Conservation (phyloP, 2,113 vertebrate species). For the Notechis scutatus region DNA sequence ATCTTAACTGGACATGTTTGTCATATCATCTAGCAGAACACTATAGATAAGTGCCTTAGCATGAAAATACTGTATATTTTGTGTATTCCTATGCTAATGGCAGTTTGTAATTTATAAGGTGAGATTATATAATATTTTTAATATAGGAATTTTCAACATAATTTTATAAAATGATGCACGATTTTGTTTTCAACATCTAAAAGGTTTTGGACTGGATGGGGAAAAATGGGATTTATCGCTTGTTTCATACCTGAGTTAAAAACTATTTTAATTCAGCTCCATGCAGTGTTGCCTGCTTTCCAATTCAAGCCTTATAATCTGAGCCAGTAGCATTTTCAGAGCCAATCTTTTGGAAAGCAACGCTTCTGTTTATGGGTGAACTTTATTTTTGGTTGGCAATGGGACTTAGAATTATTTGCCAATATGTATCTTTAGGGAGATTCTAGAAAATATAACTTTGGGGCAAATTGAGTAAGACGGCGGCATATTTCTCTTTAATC, state of each 20-base stretch:
- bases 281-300: constrained; percentile 1
- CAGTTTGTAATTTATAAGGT: constrained; percentile 35
- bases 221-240: constrained; percentile 12
- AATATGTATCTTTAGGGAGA: background rate
- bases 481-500: background rate
- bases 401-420: background rate
- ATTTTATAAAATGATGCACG: background rate
- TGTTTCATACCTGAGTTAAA: background rate
- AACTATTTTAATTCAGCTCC: constrained; percentile 20
- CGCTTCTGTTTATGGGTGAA: constrained; percentile 23
- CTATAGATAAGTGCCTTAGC: no score
- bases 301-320: background rate
- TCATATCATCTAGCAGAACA: no score
- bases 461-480: background rate
- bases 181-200: background rate
- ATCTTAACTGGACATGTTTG: no score
- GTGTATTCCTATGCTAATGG: constrained; percentile 1
- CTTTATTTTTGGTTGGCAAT: constrained; percentile 41
- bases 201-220: background rate
- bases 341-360: constrained; percentile 36
- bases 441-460: background rate
- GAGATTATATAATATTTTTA: constrained; percentile 25
- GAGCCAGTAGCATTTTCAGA: constrained; percentile 31
- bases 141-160: constrained; percentile 27
- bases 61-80: background rate